Evolutionary conservation across 53 echinoderm and acorn worm species (phyloP), one percentile per base, ranked within the genome.

Genomic region (Apostichopus leukothele): DNA sequence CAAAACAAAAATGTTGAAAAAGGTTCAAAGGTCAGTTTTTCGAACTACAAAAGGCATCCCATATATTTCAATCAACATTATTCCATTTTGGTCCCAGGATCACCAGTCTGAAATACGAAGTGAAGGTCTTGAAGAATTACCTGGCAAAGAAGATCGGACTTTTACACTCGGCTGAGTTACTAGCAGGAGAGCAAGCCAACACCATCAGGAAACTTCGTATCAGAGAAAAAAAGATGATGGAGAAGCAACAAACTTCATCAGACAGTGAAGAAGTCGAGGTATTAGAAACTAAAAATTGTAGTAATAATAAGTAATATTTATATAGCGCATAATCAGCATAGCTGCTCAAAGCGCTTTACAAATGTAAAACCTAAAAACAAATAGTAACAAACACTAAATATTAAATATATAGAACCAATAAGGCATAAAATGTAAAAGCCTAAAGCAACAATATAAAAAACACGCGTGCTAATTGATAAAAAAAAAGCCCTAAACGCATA

Each of bases 121-220:
- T 51, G 50, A 51, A 79, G 10, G 51, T 50, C n/a, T 10, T 79
- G 18, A 79, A 79, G 16, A 52, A 51, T 3, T 78, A 78, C 51
- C 18, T 78, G 50, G 50, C 27, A 5, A 51, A 13, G 39, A 78
- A 78, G 78, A 78, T 78, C 10, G 79, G 51, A 79, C 53, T 53
- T 7, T 52, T 79, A 16, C 53, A 79, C 18, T 51, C 79, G 9
- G 79, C 53, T 18, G 79, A 79, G 53, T 19, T 52, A 52, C 79
- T 79, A 4, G 79, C 79, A 16, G 79, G 53, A 19, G 53, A 50
- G 79, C 79, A 79, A 19, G 79, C 79, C n/a, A 51, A 51, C 7
- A 18, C 53, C 5, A 79, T 79, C 50, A 50, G 53, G 14, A 39
- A 51, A 51, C 79, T 79, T 79, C 9, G 53, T 4, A 9, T 51